Conservation (phyloP, 2,113 vertebrate genomes). For the Paramisgurnus dabryanus region DNA sequence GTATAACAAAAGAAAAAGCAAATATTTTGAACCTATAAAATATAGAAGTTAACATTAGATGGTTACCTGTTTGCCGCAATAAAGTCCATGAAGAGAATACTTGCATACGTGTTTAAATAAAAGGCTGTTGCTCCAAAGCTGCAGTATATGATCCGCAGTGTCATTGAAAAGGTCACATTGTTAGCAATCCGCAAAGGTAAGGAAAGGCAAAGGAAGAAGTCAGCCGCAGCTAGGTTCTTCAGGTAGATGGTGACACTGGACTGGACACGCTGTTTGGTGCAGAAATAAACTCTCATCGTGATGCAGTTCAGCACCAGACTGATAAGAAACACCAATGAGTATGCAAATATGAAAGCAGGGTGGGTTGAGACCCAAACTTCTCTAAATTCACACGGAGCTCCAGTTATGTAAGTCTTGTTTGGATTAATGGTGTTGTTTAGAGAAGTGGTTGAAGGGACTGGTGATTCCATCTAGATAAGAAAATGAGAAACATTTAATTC, state of each 20-base stretch:
- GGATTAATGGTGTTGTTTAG: neutral
- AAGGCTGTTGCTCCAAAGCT: slow-evolving; percentile 62
- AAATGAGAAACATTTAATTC: neutral
- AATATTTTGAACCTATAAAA: too few relatives aligned
- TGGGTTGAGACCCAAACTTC: neutral
- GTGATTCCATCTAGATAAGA: neutral
- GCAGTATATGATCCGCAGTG: slow-evolving; percentile 63
- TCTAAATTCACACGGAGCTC: neutral
- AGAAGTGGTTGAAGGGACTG: neutral
- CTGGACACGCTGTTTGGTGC: slow-evolving; percentile 2
- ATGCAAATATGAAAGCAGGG: slow-evolving; percentile 57
- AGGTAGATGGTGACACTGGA: slow-evolving; percentile 69
- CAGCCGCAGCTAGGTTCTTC: slow-evolving; percentile 70
- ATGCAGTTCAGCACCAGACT: slow-evolving; percentile 68
- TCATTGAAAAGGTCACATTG: slow-evolving; percentile 41
- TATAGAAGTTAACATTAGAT: neutral
- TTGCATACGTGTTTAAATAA: slow-evolving; percentile 78
- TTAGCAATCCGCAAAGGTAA: slow-evolving; percentile 65
- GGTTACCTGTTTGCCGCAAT: slow-evolving; percentile 72
- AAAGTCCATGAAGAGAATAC: slow-evolving; percentile 77
- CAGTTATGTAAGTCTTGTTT: neutral
- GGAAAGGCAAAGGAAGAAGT: slow-evolving; percentile 71
- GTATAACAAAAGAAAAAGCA: too few relatives aligned
- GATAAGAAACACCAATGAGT: slow-evolving; percentile 65
- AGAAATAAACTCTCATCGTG: slow-evolving; percentile 70